A percentile compares a stretch with the other conserved stretches of the same genome.
These are phyloP conservation scores for Grallaria varia DNA, from an alignment of 2,113 vertebrate species.

Conservation along the genomic window DNA sequence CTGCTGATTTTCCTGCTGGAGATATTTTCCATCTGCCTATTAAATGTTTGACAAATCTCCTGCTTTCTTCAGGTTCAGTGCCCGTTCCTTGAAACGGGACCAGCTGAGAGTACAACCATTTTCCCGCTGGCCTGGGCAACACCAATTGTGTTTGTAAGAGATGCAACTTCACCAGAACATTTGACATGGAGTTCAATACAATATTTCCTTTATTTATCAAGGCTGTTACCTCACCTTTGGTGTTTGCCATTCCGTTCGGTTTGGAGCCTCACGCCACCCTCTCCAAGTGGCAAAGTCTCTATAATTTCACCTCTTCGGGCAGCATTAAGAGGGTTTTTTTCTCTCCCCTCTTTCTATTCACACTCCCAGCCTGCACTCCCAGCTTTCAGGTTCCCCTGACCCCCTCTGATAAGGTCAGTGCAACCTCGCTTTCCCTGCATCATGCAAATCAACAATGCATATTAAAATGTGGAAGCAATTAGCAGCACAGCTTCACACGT, in stretches of 20 bases:
- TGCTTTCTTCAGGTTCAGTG: background rate
- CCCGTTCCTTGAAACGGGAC: background rate
- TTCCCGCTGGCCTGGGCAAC: background rate
- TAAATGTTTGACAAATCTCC: background rate
- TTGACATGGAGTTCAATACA: background rate
- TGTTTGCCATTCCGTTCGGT: background rate
- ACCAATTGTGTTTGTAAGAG: background rate
- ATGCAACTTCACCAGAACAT: background rate
- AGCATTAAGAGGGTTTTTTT: background rate
- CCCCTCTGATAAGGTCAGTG: background rate
- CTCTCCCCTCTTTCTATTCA: background rate
- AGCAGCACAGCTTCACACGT: conserved; percentile 43
- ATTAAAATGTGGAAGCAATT: conserved; percentile 46
- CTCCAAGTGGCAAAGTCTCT: background rate
- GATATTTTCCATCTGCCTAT: conserved; percentile 22
- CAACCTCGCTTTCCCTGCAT: background rate
- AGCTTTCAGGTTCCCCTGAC: background rate
- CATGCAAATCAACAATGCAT: background rate
- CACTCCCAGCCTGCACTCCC: background rate
- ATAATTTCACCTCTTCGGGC: background rate
- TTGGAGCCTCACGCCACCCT: background rate
- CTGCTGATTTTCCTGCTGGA: background rate
- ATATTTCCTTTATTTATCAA: background rate
- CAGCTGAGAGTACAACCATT: background rate
- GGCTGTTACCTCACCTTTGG: too few relatives aligned